Base-by-base conservation (phyloP, 2,797 vertebrate genomes). In the Phrynocephalus vlangalii region DNA sequence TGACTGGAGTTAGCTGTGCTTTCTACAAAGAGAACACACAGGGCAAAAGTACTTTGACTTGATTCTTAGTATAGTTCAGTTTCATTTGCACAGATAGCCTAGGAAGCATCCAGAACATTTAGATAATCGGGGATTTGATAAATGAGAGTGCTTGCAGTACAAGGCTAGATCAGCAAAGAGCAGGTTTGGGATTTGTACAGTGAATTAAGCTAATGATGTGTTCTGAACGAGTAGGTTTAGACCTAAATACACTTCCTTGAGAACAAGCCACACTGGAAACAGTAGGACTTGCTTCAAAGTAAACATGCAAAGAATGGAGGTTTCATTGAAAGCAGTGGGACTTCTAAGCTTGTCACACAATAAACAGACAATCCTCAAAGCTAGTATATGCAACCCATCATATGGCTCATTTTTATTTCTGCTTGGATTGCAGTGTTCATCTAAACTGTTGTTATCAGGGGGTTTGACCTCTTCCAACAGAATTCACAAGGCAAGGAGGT, bases 131-230 rank as follows among this genome's bases (percentile, higher is more conserved):
- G 52, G 50, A 83, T 78, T 83, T 77, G 68, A 83, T 82, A 78
- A 83, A 87, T 30, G 80, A 33, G 18, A 67, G 81, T 83, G 81
- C 30, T 77, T n/a, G 67, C 38, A 83, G 28, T 81, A 78, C 75
- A 83, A 71, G 81, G 30, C 78, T 83, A 60, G 75, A 78, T 79
- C 66, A 87, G 73, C 73, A 78, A 79, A 71, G 66, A 71, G 50
- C 48, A 70, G 6, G 68, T 77, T 63, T 15, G 38, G 7, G 67
- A n/a, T 3, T 13, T 82, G 63, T 28, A 20, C 16, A 38, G 60
- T 82, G 44, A 87, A 38, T 70, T 87, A 85, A 68, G 75, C 44
- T 68, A 85, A 78, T 85, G 75, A 84, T 56, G 33, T 52, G 10
- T 78, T 85, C 26, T 78, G 84, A 44, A 68, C n/a, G 18, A 66